These are phyloP conservation scores for Drosophila lini DNA, from an alignment of 1,140 invertebrate genomes.

Conservation along the genomic window DNA sequence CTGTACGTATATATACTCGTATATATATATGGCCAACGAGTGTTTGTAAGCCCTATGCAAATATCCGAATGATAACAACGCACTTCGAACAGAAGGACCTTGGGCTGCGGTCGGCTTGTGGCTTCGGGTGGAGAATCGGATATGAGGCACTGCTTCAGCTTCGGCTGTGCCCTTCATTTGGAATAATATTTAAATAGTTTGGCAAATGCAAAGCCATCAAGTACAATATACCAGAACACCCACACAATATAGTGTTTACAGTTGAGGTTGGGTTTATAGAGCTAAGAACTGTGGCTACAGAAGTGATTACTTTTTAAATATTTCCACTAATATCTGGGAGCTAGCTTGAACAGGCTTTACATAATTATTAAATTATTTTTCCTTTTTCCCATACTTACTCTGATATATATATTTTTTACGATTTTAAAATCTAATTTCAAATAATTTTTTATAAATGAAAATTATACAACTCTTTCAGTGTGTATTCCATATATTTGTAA, in stretches of 20 bases:
- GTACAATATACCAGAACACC: conserved; percentile 9
- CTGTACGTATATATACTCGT: conserved; percentile 10
- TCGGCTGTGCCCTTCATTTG: conserved; percentile 55
- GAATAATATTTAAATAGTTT: conserved; percentile 75
- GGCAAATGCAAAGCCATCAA: conserved; percentile 65
- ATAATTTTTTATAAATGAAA: background rate
- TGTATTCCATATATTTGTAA: too few species aligned
- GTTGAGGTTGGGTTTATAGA: background rate
- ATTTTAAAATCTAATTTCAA: background rate
- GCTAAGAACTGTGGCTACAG: fast-evolving
- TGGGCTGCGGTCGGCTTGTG: conserved; percentile 45
- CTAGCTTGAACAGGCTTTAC: background rate
- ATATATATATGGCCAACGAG: conserved; percentile 5
- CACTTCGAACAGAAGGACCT: conserved; percentile 68
- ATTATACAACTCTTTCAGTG: background rate
- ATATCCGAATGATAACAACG: conserved; percentile 72
- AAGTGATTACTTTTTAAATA: too few species aligned
- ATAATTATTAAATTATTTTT: background rate
- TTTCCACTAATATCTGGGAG: background rate
- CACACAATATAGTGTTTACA: conserved; percentile 6
- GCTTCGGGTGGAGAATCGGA: conserved; percentile 29
- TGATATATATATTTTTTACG: background rate
- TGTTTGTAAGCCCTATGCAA: conserved; percentile 57
- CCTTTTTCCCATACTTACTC: too few species aligned
- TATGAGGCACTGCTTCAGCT: conserved; percentile 35